Evolutionary conservation across 2,888 invertebrate genomes (phyloP).

Genomic region (Cenopis cana): DNA sequence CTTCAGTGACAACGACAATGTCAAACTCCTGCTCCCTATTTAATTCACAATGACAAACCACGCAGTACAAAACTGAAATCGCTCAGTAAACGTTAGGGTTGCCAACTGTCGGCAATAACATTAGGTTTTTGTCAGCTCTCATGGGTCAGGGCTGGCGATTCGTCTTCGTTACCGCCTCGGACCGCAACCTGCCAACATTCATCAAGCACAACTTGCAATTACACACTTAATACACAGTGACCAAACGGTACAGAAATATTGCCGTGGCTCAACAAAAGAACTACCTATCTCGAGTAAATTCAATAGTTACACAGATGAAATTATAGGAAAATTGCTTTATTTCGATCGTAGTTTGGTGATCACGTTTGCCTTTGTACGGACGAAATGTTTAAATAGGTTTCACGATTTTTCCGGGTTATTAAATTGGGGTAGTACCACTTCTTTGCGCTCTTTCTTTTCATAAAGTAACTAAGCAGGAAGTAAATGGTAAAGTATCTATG

Average conservation of each 20-base stretch:
- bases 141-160: slow-evolving; percentile 66
- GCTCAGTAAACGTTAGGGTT: slow-evolving; percentile 3
- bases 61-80: slow-evolving; percentile 27
- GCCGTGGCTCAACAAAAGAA: slow-evolving; percentile 29
- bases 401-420: slow-evolving; percentile 10
- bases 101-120: slow-evolving; percentile 48
- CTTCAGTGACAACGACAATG: slow-evolving; percentile 20
- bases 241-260: slow-evolving; percentile 51
- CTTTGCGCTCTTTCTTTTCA: slow-evolving; percentile 17
- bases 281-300: slow-evolving; percentile 27
- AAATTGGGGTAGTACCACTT: too few species aligned
- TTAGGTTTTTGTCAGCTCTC: slow-evolving; percentile 57
- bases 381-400: slow-evolving; percentile 17
- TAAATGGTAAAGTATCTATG: too few species aligned
- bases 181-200: slow-evolving; percentile 63
- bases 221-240: slow-evolving; percentile 37
- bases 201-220: slow-evolving; percentile 60
- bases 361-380: slow-evolving; percentile 9
- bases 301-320: slow-evolving; percentile 29
- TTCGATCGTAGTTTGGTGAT: slow-evolving; percentile 14
- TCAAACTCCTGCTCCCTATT: not conserved
- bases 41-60: slow-evolving; percentile 12
- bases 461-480: not conserved
- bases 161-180: slow-evolving; percentile 70
- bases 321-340: slow-evolving; percentile 24